Percentiles rank a stretch among this genome's conserved stretches.
Evolutionary conservation across 2,797 vertebrate genomes (phyloP).

Genomic region (Cyprinodon diabolis): DNA sequence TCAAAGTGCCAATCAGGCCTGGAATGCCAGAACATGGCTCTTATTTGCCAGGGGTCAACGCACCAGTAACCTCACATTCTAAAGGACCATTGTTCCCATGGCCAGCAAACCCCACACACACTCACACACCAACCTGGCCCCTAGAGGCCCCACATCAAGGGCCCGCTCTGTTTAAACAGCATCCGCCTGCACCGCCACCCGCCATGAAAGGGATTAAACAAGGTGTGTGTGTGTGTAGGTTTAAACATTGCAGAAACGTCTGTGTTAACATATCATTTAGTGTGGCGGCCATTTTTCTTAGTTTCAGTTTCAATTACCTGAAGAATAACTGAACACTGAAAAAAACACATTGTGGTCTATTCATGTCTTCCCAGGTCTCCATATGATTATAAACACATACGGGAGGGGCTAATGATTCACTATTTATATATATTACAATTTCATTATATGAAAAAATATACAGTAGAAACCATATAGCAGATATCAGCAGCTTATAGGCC

Average conservation of each 20-base stretch:
- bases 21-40: slow-evolving; percentile 88
- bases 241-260: slow-evolving; percentile 24
- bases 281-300: neutral
- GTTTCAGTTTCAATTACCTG: neutral
- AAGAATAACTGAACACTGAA: too few relatives aligned
- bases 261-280: slow-evolving; percentile 15
- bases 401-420: too few relatives aligned
- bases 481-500: too few relatives aligned
- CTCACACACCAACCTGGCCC: slow-evolving; percentile 70
- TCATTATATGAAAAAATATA: too few relatives aligned
- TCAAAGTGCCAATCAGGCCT: slow-evolving; percentile 86
- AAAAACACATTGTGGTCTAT: too few relatives aligned
- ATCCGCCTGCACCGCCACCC: slow-evolving; percentile 80
- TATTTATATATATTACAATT: too few relatives aligned
- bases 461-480: too few relatives aligned
- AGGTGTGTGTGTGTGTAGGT: slow-evolving; percentile 62
- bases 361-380: too few relatives aligned
- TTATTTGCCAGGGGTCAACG: slow-evolving; percentile 86
- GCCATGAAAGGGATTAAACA: slow-evolving; percentile 82
- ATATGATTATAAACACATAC: too few relatives aligned
- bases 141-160: slow-evolving; percentile 82
- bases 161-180: slow-evolving; percentile 84
- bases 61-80: slow-evolving; percentile 85
- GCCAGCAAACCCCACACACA: slow-evolving; percentile 74
- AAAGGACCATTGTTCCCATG: slow-evolving; percentile 86